A percentile compares a stretch with the other conserved stretches of the same genome.
Conservation (phyloP, 1,140 invertebrate species). For the Zophobas atratus region DNA sequence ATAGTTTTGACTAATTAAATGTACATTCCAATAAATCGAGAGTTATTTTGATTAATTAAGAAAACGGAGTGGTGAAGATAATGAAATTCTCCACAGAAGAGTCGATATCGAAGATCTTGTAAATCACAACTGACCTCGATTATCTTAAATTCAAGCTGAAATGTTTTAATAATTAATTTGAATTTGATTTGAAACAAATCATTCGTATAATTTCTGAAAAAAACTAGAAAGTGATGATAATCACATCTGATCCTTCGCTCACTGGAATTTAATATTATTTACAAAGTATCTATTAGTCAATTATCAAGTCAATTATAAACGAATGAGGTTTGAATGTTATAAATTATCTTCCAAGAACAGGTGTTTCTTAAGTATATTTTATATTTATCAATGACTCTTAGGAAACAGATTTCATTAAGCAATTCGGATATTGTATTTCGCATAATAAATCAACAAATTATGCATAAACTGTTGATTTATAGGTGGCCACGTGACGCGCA, state of each 20-base stretch:
- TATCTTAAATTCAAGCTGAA: neutral
- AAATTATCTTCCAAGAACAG: constrained; percentile 30
- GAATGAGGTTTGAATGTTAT: neutral
- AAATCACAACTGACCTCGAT: constrained; percentile 33
- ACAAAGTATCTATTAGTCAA: neutral
- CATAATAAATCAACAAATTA: constrained; percentile 6
- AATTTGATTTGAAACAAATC: neutral
- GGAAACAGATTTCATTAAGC: constrained; percentile 17
- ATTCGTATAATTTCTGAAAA: neutral
- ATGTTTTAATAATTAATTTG: neutral
- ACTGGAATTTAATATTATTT: neutral
- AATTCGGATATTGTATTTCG: constrained; percentile 8
- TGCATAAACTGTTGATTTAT: constrained; percentile 1
- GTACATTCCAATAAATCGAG: neutral
- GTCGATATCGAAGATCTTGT: neutral
- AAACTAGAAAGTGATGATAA: neutral
- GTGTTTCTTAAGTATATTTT: constrained; percentile 18
- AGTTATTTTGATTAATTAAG: constrained; percentile 9
- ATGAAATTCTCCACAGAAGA: neutral
- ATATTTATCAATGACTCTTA: constrained; percentile 30
- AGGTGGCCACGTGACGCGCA: neutral
- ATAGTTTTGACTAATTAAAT: constrained; percentile 14
- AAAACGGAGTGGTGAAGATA: neutral
- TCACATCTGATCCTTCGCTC: neutral
- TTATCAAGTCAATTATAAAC: neutral